Conservation (phyloP, 2,797 vertebrate genomes). For the Chloroceryle inda region DNA sequence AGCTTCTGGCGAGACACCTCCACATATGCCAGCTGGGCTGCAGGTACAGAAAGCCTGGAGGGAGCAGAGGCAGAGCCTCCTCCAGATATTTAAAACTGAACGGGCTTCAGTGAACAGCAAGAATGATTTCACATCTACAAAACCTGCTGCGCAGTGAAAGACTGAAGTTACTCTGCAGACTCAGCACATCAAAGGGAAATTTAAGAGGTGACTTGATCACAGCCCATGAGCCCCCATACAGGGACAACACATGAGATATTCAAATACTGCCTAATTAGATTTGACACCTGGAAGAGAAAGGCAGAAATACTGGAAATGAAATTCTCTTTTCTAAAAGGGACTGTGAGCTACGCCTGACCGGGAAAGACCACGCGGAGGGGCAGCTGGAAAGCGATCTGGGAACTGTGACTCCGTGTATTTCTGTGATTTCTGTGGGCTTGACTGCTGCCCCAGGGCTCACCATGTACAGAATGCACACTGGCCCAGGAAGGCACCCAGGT, state of each 20-base stretch:
- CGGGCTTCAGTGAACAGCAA: neutral
- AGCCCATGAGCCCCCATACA: neutral
- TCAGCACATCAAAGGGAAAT: neutral
- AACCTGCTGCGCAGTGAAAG: neutral
- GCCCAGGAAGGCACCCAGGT: neutral
- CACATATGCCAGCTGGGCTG: neutral
- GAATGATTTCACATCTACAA: neutral
- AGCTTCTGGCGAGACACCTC: neutral
- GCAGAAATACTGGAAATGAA: neutral
- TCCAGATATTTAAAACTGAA: neutral
- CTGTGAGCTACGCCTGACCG: neutral
- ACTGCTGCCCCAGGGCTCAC: neutral
- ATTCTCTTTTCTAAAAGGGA: neutral
- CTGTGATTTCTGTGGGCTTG: neutral
- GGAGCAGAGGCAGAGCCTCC: neutral
- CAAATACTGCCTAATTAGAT: neutral
- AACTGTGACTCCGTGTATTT: neutral
- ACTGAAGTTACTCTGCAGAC: neutral
- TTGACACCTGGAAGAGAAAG: neutral
- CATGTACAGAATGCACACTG: neutral
- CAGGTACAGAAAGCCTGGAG: neutral
- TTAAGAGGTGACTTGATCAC: neutral
- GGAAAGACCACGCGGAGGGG: neutral
- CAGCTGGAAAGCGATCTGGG: neutral
- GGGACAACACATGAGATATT: neutral